Percentiles rank a stretch among this genome's conserved stretches.
These are phyloP conservation scores for Zophobas morio DNA, from an alignment of 1,140 invertebrate species.

Conservation along the genomic window DNA sequence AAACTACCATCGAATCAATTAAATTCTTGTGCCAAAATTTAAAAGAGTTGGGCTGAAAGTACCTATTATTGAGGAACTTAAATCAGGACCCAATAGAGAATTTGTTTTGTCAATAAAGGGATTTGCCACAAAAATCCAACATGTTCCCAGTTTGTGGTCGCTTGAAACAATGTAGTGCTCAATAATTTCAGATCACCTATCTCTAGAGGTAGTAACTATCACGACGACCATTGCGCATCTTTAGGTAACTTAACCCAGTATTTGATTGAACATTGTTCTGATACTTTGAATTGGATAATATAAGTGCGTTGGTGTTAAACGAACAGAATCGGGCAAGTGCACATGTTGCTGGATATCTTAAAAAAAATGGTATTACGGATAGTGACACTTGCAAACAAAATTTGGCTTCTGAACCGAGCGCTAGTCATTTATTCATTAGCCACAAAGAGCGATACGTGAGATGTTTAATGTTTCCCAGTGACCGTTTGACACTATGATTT, in stretches of 20 bases:
- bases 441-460: no score
- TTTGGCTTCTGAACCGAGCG: no score
- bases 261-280: conserved; percentile 3
- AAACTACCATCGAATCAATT: background rate
- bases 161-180: conserved; percentile 1
- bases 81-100: no score
- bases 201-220: conserved; percentile 5
- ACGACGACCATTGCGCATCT: conserved; percentile 9
- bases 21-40: conserved; percentile 4
- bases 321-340: no score
- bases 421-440: no score
- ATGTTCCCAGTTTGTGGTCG: conserved; percentile 6
- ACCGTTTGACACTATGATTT: no score
- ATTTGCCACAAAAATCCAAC: conserved; percentile 23
- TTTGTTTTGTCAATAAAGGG: conserved; percentile 7
- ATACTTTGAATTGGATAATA: no score
- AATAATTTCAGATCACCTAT: conserved; percentile 8
- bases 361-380: no score
- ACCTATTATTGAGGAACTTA: background rate
- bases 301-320: no score
- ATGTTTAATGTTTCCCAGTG: no score
- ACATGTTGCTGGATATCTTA: no score
- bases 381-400: no score
- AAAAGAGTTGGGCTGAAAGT: background rate
- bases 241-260: background rate